Percentiles rank a stretch among this genome's conserved stretches.
Evolutionary conservation across 30 jellyfish, hydroid and myxozoan species (phyloP).

Genomic region (Aurelia coerulea): DNA sequence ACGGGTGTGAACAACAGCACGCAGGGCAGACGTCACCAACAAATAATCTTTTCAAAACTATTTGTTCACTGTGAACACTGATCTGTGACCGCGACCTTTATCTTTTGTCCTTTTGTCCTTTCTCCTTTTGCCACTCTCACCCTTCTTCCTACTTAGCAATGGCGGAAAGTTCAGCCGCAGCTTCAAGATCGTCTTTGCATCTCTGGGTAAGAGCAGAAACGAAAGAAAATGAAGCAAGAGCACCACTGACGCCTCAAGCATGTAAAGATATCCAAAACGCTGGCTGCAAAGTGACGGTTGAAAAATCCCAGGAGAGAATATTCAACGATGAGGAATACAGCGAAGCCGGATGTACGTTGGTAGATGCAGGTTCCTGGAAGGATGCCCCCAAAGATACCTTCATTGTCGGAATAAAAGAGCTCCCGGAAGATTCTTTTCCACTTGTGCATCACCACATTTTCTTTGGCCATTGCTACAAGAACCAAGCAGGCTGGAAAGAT

Average conservation of each 20-base stretch:
- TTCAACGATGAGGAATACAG: slow-evolving; percentile 67
- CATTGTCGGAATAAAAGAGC: slow-evolving; percentile 74
- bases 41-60: too few relatives aligned
- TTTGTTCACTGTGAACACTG: too few relatives aligned
- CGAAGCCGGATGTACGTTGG: slow-evolving; percentile 55
- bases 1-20: too few relatives aligned
- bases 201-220: slow-evolving; percentile 81
- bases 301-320: slow-evolving; percentile 57
- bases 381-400: slow-evolving; percentile 63
- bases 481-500: slow-evolving; percentile 81
- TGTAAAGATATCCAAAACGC: slow-evolving; percentile 58
- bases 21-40: too few relatives aligned
- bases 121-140: neutral
- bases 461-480: slow-evolving; percentile 71
- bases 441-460: slow-evolving; percentile 64
- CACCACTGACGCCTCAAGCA: slow-evolving; percentile 77
- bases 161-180: neutral
- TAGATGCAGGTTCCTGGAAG: slow-evolving; percentile 54
- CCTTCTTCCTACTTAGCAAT: neutral
- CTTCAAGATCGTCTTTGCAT: slow-evolving; percentile 24
- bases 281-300: slow-evolving; percentile 72
- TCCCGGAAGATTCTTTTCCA: slow-evolving; percentile 57
- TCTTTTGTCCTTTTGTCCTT: neutral
- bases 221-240: slow-evolving; percentile 64
- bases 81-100: neutral